Base-by-base conservation (phyloP, 92 coral and sea anemone genomes). In the Diadumene lineata region DNA sequence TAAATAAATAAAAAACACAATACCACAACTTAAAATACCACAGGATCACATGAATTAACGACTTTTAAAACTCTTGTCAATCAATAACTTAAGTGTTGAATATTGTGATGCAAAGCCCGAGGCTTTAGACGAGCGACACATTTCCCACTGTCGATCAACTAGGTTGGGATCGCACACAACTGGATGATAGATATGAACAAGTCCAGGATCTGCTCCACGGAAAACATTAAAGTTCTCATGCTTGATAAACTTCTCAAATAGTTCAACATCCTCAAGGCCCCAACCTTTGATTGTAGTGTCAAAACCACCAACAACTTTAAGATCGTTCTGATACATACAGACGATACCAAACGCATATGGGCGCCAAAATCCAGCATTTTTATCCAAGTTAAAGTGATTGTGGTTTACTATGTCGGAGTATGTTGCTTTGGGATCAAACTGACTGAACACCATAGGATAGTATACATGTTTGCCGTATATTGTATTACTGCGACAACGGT, bases 391-490 rank as follows among this genome's bases (percentile, higher is more conserved):
- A 71, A 96, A 96, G 30, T 82, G 53, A 26, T 65, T 66, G 10
- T 72, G 70, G 21, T 74, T 68, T 29, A 74, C 69, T 18, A 61
- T 77, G 31, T 80, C 74, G 23, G 88, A 34, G 56, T 93, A 83
- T 0, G 91, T 92, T 6, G 89, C 82, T 34, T 92, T 88, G 0
- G 97, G 88, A 60, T 92, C 88, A 70, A 84, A 94, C 73, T 94
- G 90, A 80, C 98, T 94, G 43, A 94, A 94, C 17, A 94, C 97
- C 92, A 94, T 94, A 0, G 98, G 98, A 34, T 92, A 94, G 70
- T 94, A 94, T 0, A 94, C 93, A 73, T 89, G 97, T 70, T 92
- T 86, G 2, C 92, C 90, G 2, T 84, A 77, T 26, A 56, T 78
- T 18, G 98, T 83, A 78, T 94, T 94, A 67, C 69, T 76, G 21